Evolutionary conservation across 30 jellyfish, hydroid and myxozoan species (phyloP), one percentile per base, ranked within the genome.

Genomic region (Sanderia malayensis): DNA sequence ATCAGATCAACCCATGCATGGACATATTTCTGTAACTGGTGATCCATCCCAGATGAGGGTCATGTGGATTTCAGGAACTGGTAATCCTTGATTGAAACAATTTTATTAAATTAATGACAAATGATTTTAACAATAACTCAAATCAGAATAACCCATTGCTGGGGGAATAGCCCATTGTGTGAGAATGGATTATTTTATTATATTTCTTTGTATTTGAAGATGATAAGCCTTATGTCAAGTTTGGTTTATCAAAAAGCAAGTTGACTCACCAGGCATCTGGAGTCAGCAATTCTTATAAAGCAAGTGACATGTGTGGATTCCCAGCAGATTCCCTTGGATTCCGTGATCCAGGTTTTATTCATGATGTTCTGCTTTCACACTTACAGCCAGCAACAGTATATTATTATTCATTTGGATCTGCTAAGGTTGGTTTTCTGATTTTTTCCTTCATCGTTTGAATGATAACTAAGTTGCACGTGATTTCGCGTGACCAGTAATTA

Each of bases 271-370:
- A 74, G 58, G 85, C 63, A 4, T 33, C 24, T 30, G 95, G 86
- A 4, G 67, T 76, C 33, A 72, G 87, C 44, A 71, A 46, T 31
- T 80, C 94, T 29, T 87, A 87, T 71, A 79, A 80, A 32, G 81
- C 93, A 31, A 74, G 84, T 1, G 95, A 87, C 77, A 79, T 87
- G 96, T 87, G 96, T 72, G 96, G 80, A 23, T 65, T 67, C 20
- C 96, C 96, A 37, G 96, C 96, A 64, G 65, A 79, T 33, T 47
- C 94, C 27, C 28, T 67, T 68, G 95, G 96, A 8, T 88, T 74
- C 46, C 61, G 86, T 21, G 93, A 81, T 22, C 97, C 97, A 45
- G 97, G 97, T 18, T 61, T 53, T 52, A 88, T 88, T 26, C 95
- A 88, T 70, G 97, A 88, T 73, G 95, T 76, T 0, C 71, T 88